Evolutionary conservation across 1,140 invertebrate species (phyloP).

Genomic region (Bombus breviceps): DNA sequence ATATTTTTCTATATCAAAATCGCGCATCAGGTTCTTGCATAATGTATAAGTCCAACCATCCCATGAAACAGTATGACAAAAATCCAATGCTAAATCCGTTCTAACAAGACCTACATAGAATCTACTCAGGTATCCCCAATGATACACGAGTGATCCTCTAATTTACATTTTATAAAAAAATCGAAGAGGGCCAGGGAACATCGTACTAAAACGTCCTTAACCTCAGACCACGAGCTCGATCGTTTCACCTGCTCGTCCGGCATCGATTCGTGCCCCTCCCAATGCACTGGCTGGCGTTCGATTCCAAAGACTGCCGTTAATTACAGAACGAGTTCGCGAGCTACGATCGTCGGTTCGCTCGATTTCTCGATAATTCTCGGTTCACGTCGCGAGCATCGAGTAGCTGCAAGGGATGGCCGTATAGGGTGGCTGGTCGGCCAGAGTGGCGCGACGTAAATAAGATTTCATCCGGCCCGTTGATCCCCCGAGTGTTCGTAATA

Average conservation of each 20-base stretch:
- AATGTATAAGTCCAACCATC: too few relatives aligned
- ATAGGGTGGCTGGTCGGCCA: not conserved
- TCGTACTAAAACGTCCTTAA: not conserved
- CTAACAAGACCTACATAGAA: not conserved
- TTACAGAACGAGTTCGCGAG: conserved; percentile 24
- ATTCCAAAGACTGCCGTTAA: conserved; percentile 27
- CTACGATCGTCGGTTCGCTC: conserved; percentile 5
- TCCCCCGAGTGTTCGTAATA: conserved; percentile 39
- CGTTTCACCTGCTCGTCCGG: not conserved
- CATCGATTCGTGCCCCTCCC: conserved; percentile 18
- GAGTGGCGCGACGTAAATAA: conserved; percentile 35
- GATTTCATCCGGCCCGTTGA: conserved; percentile 29
- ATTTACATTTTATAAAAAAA: not conserved
- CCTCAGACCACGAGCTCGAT: too few relatives aligned
- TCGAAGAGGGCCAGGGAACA: not conserved
- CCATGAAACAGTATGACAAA: not conserved
- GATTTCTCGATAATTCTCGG: conserved; percentile 40
- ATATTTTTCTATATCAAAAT: too few relatives aligned
- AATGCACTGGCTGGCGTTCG: not conserved
- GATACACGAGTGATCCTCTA: not conserved
- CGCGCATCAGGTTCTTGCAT: too few relatives aligned
- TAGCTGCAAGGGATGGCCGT: not conserved
- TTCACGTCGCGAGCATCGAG: not conserved
- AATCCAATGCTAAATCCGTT: not conserved
- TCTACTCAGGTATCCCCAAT: not conserved